Evolutionary conservation across 2,113 vertebrate species (phyloP), one percentile per base, ranked within the genome.

Genomic region (Corythornis madagascariensis): DNA sequence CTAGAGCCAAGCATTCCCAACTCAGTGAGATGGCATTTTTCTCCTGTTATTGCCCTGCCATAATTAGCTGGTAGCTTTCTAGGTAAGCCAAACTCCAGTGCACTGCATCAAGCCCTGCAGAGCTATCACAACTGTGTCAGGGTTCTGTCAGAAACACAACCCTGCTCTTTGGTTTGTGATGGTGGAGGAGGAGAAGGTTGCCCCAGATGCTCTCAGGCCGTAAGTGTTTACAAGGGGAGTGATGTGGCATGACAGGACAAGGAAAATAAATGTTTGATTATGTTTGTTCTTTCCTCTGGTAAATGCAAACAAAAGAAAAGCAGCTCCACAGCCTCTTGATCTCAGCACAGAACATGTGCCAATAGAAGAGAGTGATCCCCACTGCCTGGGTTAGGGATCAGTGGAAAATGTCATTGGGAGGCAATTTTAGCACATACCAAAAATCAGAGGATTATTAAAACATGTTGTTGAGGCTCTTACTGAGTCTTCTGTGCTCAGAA

Each of bases 351-450:
- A 83, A 60, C 45, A 33, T 7, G 38, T 86, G 75, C 55, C 65
- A 87, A 88, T 77, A 77, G 85, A 87, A 88, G 60, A 87, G 63
- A 91, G 88, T 93, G 85, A 92, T 80, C 87, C 52, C 73, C 91
- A 82, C 19, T 63, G 78, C 89, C 45, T 91, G 82, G 84, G 67
- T 60, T 85, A 79, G 26, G 42, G 59, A 69, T 71, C 40, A 63
- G 43, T 13, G 29, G 45, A 40, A 91, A 90, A 79, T 82, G 71
- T 72, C 91, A 91, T 28, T 2, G 1, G 1, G 38, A 75, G 50
- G 33, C 48, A 78, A 65, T 95, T 94, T 89, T 69, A 69, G 50
- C 50, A 72, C 38, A 38, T 38, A 89, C 38, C 52, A 28, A 70
- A 79, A 64, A 85, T 90, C 63, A 65, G 7, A 52, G 70, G 84